Base-by-base conservation (phyloP, 2,888 invertebrate species). In the Amphipyra tragopoginis region DNA sequence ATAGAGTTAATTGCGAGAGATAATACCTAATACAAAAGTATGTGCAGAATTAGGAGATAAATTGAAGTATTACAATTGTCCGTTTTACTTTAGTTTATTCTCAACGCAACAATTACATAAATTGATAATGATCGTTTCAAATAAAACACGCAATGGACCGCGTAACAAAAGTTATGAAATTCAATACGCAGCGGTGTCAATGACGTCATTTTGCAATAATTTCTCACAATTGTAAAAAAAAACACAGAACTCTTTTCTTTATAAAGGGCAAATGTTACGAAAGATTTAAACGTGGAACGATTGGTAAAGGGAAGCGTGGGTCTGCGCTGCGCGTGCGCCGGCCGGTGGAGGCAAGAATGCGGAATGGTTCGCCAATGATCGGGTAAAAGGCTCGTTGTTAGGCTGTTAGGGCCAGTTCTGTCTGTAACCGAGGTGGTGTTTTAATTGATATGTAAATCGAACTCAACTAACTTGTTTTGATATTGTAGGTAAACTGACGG, bases 361-460 rank as follows among this genome's bases (percentile, higher is more conserved):
- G 91, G 91, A 89, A 91, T 85, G 79, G 81, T 84, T 80, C 72
- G 76, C 77, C 83, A 86, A 86, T 85, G 80, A 80, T 77, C 77
- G 66, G 74, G 85, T 85, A 87, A 88, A 85, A 86, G 86, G 86
- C 82, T 80, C 75, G 71, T 79, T 83, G 80, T 81, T 65, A 61
- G 73, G 72, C 77, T 74, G 71, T 75, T 76, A 66, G 70, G 66
- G 75, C 80, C 73, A 65, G 78, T 80, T 80, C 66, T 59, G 52
- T 67, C 66, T 52, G 52, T 63, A 63, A 69, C 44, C 61, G 65
- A 70, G 50, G 62, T 64, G 72, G 66, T 67, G 48, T 65, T 69
- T 79, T 78, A 66, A 81, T 75, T 77, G 71, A 77, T 75, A 75
- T 80, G 77, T 69, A 77, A 75, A 76, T 73, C 39, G 61, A 65